Base-by-base conservation (phyloP, 2,797 vertebrate species). In the Craterocephalus amniculus region DNA sequence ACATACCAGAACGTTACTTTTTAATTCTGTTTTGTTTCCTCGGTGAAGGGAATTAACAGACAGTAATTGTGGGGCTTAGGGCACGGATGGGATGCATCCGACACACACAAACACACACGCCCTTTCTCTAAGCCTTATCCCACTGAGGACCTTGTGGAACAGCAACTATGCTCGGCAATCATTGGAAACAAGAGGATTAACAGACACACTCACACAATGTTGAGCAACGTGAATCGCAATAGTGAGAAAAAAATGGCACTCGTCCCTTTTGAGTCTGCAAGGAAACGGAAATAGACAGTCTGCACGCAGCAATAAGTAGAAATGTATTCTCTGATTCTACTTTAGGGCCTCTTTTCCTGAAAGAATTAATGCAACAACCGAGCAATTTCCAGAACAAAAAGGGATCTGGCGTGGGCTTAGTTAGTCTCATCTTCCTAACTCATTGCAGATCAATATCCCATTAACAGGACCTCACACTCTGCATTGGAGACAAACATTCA, bases 181-280 rank as follows among this genome's bases (percentile, higher is more conserved):
- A 82, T 65, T 67, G 43, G 57, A 78, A 74, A 85, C 67, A 78
- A 74, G 27, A 81, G 74, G 74, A 75, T 81, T 79, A 68, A 48
- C 64, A 78, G 31, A 52, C 58, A 36, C 11, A 58, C 1, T 34
- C 12, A 70, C 45, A 78, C 54, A 77, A 48, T 31, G 36, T 27
- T 51, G 56, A 65, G 60, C 58, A 72, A 64, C 13, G 63, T 40
- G 36, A 64, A 63, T 77, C 65, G 81, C 22, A 76, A 84, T 22
- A 10, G 55, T 4, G 27, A 16, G 27, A 16, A 22, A 35, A 3
- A 36, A 48, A 38, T 27, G 45, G 9, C 45, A 9, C 9, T 8
- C n/a, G n/a, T n/a, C 1, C 8, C 0, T 9, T 22, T 22, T 48
- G 20, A 48, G 45, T 48, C n/a, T 48, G 20, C 43, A 48, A 48